Evolutionary conservation across 2,797 vertebrate species (phyloP).

Genomic region (Lagorchestes hirsutus): DNA sequence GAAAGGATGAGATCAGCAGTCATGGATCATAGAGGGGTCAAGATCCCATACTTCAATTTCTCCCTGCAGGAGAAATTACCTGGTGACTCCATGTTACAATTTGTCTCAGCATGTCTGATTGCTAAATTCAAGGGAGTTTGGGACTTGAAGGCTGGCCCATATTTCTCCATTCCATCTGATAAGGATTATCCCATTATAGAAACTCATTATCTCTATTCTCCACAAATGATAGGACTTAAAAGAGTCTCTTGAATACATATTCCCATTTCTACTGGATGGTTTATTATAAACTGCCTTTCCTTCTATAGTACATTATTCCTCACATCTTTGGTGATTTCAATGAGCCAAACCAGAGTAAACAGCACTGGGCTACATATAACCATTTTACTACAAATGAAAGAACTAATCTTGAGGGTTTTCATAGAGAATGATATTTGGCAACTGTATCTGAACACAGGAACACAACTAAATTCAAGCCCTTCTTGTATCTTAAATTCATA

Average conservation of each 20-base stretch:
- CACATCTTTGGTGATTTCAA: slow-evolving; percentile 20
- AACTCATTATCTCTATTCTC: not conserved
- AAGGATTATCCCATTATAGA: slow-evolving; percentile 63
- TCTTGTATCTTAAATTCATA: not conserved
- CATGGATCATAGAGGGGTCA: slow-evolving; percentile 50
- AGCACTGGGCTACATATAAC: not conserved
- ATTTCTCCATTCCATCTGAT: slow-evolving; percentile 59
- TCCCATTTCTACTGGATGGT: slow-evolving; percentile 44
- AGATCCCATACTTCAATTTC: slow-evolving; percentile 57
- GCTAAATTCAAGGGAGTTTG: slow-evolving; percentile 33
- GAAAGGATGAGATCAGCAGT: not conserved
- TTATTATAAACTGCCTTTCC: slow-evolving; percentile 8
- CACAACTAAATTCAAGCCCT: not conserved
- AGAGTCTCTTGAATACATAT: not conserved
- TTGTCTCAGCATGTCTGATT: not conserved
- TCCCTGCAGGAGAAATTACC: slow-evolving; percentile 45
- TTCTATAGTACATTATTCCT: slow-evolving; percentile 43
- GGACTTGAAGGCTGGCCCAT: slow-evolving; percentile 23
- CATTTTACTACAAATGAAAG: not conserved
- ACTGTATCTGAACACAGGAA: not conserved
- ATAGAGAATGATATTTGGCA: not conserved
- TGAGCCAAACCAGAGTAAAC: not conserved
- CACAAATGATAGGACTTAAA: slow-evolving; percentile 37
- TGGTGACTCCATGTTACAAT: slow-evolving; percentile 19
- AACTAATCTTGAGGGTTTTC: not conserved